Conservation (phyloP, 35 echinoderm and acorn worm genomes). For the Lytechinus variegatus region DNA sequence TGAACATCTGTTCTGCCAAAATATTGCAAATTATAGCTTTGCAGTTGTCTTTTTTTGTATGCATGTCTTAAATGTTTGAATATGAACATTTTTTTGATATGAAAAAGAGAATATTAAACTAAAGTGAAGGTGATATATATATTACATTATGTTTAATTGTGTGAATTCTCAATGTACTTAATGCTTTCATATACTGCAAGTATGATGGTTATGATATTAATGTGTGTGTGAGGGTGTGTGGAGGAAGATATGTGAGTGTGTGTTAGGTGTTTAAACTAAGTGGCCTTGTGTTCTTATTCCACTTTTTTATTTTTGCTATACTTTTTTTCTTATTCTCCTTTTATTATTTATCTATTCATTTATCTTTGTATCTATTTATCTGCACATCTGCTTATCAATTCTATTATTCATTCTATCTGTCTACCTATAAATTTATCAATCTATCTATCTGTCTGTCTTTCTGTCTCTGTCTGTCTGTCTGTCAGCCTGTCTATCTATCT, state of each 20-base stretch:
- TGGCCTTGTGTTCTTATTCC: background rate
- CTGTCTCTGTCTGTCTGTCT: background rate
- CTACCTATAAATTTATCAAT: background rate
- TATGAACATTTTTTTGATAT: constrained; percentile 34
- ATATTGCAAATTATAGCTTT: constrained; percentile 25
- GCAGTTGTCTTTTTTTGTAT: constrained; percentile 43
- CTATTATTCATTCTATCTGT: background rate
- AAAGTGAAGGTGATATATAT: background rate
- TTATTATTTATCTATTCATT: background rate
- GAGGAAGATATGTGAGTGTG: background rate
- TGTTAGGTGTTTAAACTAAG: background rate
- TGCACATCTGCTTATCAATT: background rate
- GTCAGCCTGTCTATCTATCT: background rate
- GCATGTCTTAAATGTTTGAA: constrained; percentile 43
- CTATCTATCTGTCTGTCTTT: background rate
- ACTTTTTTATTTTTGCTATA: background rate
- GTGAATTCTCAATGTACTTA: background rate
- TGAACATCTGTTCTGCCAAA: constrained; percentile 51
- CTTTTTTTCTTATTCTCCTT: background rate
- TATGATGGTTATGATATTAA: too few species aligned
- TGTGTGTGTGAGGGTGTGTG: background rate
- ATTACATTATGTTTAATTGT: background rate
- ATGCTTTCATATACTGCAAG: background rate
- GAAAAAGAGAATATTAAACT: constrained; percentile 38
- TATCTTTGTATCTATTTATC: background rate